Conservation (phyloP, 2,797 vertebrate species). For the Botia kubotai region DNA sequence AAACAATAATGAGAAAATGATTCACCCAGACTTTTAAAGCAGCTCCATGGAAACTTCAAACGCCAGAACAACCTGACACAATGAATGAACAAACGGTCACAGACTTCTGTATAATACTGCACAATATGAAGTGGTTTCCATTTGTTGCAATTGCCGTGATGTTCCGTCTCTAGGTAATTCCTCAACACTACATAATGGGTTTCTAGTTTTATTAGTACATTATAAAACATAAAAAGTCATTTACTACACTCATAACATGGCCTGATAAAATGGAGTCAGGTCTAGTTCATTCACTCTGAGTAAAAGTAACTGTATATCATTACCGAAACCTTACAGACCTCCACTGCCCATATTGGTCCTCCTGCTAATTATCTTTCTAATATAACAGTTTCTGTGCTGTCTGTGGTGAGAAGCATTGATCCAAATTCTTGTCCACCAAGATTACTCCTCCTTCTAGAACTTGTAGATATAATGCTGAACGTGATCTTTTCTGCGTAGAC, state of each 20-base stretch:
- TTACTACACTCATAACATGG: not conserved
- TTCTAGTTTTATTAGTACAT: not conserved
- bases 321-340: not conserved
- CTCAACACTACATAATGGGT: not conserved
- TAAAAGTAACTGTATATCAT: constrained; percentile 1
- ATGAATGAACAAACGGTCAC: not conserved
- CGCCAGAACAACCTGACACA: not conserved
- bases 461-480: not conserved
- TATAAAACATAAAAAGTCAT: not conserved
- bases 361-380: not conserved
- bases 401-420: not conserved
- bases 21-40: not conserved
- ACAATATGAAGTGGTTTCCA: not conserved
- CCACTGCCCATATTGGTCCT: not conserved
- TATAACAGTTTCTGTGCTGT: not conserved
- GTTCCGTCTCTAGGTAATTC: not conserved
- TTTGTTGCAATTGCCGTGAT: not conserved
- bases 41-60: not conserved
- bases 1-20: constrained; percentile 13
- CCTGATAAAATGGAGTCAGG: not conserved
- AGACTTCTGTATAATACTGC: not conserved
- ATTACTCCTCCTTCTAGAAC: not conserved
- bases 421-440: not conserved
- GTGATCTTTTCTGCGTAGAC: not conserved
- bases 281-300: not conserved